phyloP scores from a whole-genome alignment of 2,888 invertebrate species.

The Lucinisca nassula region DNA sequence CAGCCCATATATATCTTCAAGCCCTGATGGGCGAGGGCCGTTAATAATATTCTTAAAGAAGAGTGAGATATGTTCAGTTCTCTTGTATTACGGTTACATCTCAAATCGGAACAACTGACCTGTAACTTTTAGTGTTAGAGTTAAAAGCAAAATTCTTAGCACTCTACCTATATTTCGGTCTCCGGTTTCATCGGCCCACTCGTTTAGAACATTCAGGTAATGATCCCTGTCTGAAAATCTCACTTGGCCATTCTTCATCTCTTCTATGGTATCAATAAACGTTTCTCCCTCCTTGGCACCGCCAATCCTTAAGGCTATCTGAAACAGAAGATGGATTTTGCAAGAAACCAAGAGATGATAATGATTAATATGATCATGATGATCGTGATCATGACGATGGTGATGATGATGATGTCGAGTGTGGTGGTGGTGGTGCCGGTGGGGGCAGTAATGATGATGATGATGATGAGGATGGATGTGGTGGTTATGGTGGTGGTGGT shows the following conservation, averaged over 20 bases:
- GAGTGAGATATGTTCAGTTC: too few relatives aligned
- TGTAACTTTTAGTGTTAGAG: too few relatives aligned
- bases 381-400: not conserved
- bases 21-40: too few relatives aligned
- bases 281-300: slow-evolving; percentile 47
- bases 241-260: slow-evolving; percentile 44
- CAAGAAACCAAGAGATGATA: too few relatives aligned
- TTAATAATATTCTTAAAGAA: too few relatives aligned
- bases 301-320: slow-evolving; percentile 51
- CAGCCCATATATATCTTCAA: too few relatives aligned
- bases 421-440: not conserved
- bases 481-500: not conserved
- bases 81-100: too few relatives aligned
- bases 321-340: not conserved
- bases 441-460: not conserved
- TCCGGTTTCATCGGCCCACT: slow-evolving; percentile 67
- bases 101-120: too few relatives aligned
- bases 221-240: slow-evolving; percentile 58
- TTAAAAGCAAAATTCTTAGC: too few relatives aligned
- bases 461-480: not conserved
- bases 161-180: slow-evolving; percentile 65
- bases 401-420: not conserved
- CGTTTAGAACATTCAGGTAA: slow-evolving; percentile 47
- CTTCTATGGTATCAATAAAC: slow-evolving; percentile 45
- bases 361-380: not conserved